These are phyloP conservation scores for Sinocyclocheilus maitianheensis DNA, from an alignment of 2,113 vertebrate species.

Conservation along the genomic window DNA sequence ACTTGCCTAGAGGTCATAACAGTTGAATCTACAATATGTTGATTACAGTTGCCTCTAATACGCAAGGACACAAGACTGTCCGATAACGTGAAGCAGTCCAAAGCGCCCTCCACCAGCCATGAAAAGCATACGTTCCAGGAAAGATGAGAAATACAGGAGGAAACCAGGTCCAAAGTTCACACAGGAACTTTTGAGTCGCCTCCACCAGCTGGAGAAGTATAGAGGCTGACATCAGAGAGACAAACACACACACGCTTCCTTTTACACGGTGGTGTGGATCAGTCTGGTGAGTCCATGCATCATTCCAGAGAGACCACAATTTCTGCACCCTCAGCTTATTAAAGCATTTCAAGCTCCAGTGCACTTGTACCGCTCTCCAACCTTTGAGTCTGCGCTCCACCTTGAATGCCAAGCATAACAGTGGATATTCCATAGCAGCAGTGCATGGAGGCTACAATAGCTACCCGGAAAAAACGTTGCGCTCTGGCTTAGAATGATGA, in stretches of 20 bases:
- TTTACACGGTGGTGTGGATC: constrained; percentile 44
- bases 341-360: constrained; percentile 74
- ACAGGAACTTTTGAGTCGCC: constrained; percentile 10
- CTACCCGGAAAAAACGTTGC: constrained; percentile 57
- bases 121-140: neutral
- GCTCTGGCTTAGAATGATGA: constrained; percentile 41
- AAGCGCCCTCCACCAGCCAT: neutral
- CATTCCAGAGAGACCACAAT: constrained; percentile 36
- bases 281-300: constrained; percentile 49
- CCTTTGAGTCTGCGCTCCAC: constrained; percentile 68
- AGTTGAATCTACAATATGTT: neutral
- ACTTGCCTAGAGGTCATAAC: neutral
- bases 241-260: constrained; percentile 24
- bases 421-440: constrained; percentile 70
- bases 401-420: constrained; percentile 74
- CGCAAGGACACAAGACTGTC: neutral
- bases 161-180: neutral
- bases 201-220: constrained; percentile 59
- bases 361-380: constrained; percentile 59
- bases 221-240: constrained; percentile 33
- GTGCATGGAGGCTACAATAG: constrained; percentile 64
- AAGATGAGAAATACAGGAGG: constrained; percentile 16
- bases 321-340: constrained; percentile 70
- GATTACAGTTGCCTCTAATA: neutral
- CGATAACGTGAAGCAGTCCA: constrained; percentile 13